These are phyloP conservation scores for Eupeodes corollae DNA, from an alignment of 1,140 invertebrate genomes.

Conservation along the genomic window DNA sequence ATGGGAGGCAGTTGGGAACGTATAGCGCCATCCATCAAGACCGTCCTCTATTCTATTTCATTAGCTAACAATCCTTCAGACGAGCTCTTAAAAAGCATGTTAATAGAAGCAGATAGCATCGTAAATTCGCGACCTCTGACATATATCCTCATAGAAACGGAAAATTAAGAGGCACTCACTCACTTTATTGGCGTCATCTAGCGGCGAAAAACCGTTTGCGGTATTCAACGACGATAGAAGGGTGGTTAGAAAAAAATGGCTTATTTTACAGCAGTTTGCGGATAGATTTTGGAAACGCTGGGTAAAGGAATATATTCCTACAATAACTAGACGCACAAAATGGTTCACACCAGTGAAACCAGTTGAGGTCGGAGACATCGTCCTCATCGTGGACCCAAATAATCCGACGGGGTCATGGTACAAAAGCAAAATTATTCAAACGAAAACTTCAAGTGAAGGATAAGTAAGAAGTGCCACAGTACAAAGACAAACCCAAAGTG, in stretches of 20 bases:
- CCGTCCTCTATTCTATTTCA: slow-evolving; percentile 8
- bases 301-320: slow-evolving; percentile 8
- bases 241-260: slow-evolving; percentile 4
- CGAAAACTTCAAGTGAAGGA: background rate
- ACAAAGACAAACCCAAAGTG: background rate
- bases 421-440: background rate
- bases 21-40: slow-evolving; percentile 14
- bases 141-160: slow-evolving; percentile 16
- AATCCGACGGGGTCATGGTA: background rate
- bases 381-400: background rate
- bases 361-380: background rate
- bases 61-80: slow-evolving; percentile 11
- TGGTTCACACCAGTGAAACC: slow-evolving; percentile 1
- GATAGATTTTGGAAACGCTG: slow-evolving; percentile 9
- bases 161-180: slow-evolving; percentile 11
- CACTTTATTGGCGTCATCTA: slow-evolving; percentile 2
- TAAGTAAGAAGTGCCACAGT: background rate
- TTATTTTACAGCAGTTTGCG: background rate
- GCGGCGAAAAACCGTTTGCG: background rate
- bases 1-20: slow-evolving; percentile 18
- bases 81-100: slow-evolving; percentile 12
- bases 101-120: slow-evolving; percentile 18
- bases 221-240: background rate
- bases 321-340: slow-evolving; percentile 4
- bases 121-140: slow-evolving; percentile 17